A percentile compares a stretch with the other conserved stretches of the same genome.
These are phyloP conservation scores for Polydrusus pterygomalis DNA, from an alignment of 2,888 invertebrate species.

Conservation along the genomic window DNA sequence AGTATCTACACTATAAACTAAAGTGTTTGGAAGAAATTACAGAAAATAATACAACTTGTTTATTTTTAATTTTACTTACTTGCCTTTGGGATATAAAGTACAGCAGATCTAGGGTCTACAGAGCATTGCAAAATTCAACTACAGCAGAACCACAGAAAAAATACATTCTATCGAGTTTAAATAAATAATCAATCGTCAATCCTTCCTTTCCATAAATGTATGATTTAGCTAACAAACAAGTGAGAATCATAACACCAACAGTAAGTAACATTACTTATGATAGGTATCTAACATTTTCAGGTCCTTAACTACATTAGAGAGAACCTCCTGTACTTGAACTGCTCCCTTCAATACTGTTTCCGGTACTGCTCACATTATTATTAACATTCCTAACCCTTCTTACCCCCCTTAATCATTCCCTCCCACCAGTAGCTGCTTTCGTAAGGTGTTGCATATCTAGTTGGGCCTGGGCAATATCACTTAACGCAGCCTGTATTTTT, in stretches of 20 bases:
- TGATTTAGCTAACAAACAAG: neutral
- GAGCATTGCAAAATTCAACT: too few relatives aligned
- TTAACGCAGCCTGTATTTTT: slow-evolving; percentile 91
- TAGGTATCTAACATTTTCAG: neutral
- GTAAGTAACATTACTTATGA: neutral
- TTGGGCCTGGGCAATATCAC: slow-evolving; percentile 94
- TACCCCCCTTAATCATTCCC: slow-evolving; percentile 59
- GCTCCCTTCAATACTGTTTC: neutral
- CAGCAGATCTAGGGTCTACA: too few relatives aligned
- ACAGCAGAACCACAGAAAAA: too few relatives aligned
- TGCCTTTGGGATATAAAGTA: too few relatives aligned
- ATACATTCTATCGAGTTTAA: too few relatives aligned
- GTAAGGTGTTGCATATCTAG: slow-evolving; percentile 86
- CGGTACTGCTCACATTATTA: neutral
- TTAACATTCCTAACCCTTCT: slow-evolving; percentile 41
- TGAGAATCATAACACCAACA: neutral
- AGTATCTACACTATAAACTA: too few relatives aligned
- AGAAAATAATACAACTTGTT: too few relatives aligned
- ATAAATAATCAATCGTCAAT: too few relatives aligned
- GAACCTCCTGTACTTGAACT: slow-evolving; percentile 1
- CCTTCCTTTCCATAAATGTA: too few relatives aligned
- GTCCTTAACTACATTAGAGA: neutral
- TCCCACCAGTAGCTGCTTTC: slow-evolving; percentile 61
- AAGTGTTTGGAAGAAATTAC: too few relatives aligned
- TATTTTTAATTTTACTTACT: too few relatives aligned